These are phyloP conservation scores for Zoanthus solanderi DNA, from an alignment of 92 coral and sea anemone genomes.

Conservation along the genomic window DNA sequence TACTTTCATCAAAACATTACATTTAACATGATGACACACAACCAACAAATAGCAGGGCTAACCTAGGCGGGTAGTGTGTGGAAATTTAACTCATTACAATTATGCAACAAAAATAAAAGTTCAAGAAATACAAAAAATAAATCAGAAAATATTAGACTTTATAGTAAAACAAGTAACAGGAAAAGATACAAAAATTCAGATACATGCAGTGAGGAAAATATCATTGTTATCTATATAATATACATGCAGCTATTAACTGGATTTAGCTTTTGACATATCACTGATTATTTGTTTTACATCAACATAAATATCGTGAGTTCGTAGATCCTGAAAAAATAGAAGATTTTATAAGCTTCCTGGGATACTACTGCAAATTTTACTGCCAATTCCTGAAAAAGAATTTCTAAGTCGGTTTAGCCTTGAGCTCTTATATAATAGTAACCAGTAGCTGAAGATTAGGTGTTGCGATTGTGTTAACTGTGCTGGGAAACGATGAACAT, in stretches of 20 bases:
- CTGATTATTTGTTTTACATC: background rate
- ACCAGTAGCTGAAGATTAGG: conserved; percentile 18
- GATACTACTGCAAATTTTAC: background rate
- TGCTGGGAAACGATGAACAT: conserved; percentile 7
- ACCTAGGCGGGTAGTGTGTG: conserved; percentile 4
- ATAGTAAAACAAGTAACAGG: background rate
- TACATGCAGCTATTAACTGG: conserved; percentile 1
- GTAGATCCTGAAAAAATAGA: background rate
- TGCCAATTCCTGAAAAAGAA: conserved; percentile 10
- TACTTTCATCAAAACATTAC: conserved; percentile 10
- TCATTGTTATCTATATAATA: background rate
- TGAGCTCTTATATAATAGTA: conserved; percentile 12
- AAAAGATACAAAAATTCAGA: background rate
- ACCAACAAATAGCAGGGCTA: conserved; percentile 6
- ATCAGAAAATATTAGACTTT: background rate
- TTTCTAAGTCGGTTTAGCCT: conserved; percentile 10
- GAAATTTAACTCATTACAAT: conserved; percentile 8
- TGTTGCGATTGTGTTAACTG: background rate
- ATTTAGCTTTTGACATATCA: background rate
- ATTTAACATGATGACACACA: background rate
- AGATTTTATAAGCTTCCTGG: conserved; percentile 22
- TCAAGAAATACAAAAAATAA: background rate
- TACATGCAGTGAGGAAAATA: conserved; percentile 4
- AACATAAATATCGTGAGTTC: conserved; percentile 2
- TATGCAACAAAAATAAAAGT: background rate